Conservation (phyloP, 2,888 invertebrate species). For the Scotopteryx bipunctaria region DNA sequence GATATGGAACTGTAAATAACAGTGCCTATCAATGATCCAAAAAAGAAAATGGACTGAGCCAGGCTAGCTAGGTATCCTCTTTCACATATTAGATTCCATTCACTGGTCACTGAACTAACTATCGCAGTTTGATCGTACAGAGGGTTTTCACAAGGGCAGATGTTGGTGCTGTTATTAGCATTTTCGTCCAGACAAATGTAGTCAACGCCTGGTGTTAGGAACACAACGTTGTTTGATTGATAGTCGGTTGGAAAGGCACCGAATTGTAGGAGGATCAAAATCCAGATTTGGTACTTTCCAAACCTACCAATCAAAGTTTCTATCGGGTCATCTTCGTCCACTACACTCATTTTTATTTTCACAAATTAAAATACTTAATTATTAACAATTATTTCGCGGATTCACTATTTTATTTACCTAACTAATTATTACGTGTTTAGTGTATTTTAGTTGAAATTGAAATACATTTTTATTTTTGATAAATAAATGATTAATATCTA, state of each 20-base stretch:
- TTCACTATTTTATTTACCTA: no score
- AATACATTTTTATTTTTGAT: no score
- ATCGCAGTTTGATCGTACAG: constrained; percentile 80
- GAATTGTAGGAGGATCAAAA: constrained; percentile 72
- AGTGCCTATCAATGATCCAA: constrained; percentile 82
- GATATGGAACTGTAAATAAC: constrained; percentile 80
- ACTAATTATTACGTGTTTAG: no score
- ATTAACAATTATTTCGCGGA: neutral
- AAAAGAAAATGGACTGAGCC: constrained; percentile 80
- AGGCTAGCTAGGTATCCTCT: constrained; percentile 79
- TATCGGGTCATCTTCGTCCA: constrained; percentile 48
- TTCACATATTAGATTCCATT: constrained; percentile 85
- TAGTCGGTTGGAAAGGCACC: constrained; percentile 83
- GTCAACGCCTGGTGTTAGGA: constrained; percentile 79
- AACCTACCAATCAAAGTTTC: constrained; percentile 79
- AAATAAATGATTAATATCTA: no score
- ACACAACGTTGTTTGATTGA: constrained; percentile 82
- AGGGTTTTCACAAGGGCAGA: constrained; percentile 73
- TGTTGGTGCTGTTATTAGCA: constrained; percentile 59
- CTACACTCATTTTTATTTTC: constrained; percentile 3
- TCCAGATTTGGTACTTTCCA: constrained; percentile 81
- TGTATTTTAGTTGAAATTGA: no score
- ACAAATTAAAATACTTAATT: neutral
- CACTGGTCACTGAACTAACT: constrained; percentile 80
- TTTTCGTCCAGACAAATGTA: constrained; percentile 70